These are phyloP conservation scores for Ganaspis brasiliensis DNA, from an alignment of 2,888 invertebrate genomes.

Conservation along the genomic window DNA sequence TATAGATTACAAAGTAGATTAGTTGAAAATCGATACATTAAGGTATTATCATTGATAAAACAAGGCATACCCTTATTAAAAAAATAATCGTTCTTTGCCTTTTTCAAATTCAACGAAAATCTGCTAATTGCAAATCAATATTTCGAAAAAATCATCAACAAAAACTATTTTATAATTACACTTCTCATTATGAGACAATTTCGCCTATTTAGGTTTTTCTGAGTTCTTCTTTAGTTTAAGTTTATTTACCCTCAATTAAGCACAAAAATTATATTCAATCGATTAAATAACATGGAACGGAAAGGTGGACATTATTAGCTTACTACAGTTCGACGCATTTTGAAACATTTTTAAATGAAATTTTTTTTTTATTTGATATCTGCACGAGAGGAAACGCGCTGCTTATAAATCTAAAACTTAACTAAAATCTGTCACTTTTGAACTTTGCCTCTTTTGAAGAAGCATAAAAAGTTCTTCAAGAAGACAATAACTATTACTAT, in stretches of 20 bases:
- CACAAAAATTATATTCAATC: background rate
- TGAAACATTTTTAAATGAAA: slow-evolving; percentile 11
- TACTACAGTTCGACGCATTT: slow-evolving; percentile 22
- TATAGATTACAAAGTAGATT: background rate
- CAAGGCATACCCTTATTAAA: background rate
- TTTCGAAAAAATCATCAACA: background rate
- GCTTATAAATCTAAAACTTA: background rate
- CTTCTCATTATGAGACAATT: too few species aligned
- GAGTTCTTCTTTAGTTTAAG: too few species aligned
- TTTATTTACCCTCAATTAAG: too few species aligned
- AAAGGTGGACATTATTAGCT: background rate
- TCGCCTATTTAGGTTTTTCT: too few species aligned
- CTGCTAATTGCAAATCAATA: too few species aligned
- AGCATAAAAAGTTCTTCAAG: background rate
- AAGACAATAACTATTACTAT: background rate
- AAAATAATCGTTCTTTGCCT: background rate
- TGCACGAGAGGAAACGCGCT: background rate
- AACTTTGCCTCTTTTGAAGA: background rate
- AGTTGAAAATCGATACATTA: background rate
- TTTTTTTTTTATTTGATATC: background rate
- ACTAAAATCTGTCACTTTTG: background rate
- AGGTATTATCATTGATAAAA: slow-evolving; percentile 13
- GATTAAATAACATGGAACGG: background rate
- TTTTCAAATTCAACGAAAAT: background rate
- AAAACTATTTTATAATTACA: too few species aligned